phyloP scores from a whole-genome alignment of 2,113 vertebrate species.

The Austrofundulus limnaeus region DNA sequence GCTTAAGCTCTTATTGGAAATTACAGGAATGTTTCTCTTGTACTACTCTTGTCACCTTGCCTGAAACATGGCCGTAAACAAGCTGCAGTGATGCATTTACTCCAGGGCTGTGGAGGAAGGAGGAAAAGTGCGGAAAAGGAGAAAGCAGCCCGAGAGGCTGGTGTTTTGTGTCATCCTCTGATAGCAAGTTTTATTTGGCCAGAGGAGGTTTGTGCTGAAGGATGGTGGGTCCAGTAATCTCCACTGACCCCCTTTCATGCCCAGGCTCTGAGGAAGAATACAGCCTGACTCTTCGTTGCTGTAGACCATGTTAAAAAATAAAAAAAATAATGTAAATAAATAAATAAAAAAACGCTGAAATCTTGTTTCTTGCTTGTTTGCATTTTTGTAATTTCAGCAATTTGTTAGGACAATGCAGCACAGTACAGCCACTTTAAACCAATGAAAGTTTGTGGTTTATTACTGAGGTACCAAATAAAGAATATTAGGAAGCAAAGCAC shows the following conservation, averaged over 20 bases:
- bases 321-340: too few relatives aligned
- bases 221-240: constrained; percentile 47
- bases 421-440: neutral
- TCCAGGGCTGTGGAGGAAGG: constrained; percentile 36
- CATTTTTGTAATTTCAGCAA: neutral
- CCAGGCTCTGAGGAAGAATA: constrained; percentile 25
- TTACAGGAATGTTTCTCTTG: constrained; percentile 67
- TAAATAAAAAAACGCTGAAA: too few relatives aligned
- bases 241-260: constrained; percentile 32
- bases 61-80: constrained; percentile 73
- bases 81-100: constrained; percentile 54
- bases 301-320: neutral
- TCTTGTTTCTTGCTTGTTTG: too few relatives aligned
- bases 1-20: constrained; percentile 72
- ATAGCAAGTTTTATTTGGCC: constrained; percentile 50
- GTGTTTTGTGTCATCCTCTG: constrained; percentile 55
- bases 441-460: neutral
- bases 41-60: constrained; percentile 74
- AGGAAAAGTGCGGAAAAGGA: constrained; percentile 41
- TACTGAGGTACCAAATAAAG: too few relatives aligned
- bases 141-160: constrained; percentile 40
- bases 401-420: too few relatives aligned
- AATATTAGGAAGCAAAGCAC: too few relatives aligned
- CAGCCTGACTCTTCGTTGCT: constrained; percentile 7
- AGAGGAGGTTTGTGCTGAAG: constrained; percentile 40